Conservation (phyloP, 2,888 invertebrate species). For the Thumatha senex region DNA sequence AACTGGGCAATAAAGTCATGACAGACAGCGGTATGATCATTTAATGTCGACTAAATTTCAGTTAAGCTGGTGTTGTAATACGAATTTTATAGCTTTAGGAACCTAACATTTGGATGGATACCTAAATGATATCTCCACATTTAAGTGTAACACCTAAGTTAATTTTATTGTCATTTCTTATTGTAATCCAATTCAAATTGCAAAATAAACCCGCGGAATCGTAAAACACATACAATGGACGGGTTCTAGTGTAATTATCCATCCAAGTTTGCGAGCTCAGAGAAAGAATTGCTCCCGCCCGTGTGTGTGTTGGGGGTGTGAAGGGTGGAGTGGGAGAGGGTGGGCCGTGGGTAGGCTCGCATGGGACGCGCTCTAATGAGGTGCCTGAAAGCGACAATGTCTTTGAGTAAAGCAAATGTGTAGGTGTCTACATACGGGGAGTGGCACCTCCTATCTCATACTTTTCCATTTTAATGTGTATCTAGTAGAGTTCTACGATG, state of each 20-base stretch:
- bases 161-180: constrained; percentile 19
- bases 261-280: constrained; percentile 76
- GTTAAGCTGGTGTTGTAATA: constrained; percentile 11
- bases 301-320: constrained; percentile 48
- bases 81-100: constrained; percentile 13
- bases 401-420: constrained; percentile 82
- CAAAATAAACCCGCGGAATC: constrained; percentile 29
- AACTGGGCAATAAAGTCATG: constrained; percentile 29
- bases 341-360: constrained; percentile 72
- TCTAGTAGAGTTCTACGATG: constrained; percentile 48
- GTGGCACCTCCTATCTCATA: constrained; percentile 62
- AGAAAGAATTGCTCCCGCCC: constrained; percentile 76
- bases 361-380: constrained; percentile 83
- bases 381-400: constrained; percentile 84
- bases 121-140: too few relatives aligned
- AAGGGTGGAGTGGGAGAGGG: constrained; percentile 31
- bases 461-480: constrained; percentile 44
- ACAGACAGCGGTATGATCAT: constrained; percentile 22
- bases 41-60: constrained; percentile 26
- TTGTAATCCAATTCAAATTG: constrained; percentile 31
- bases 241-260: constrained; percentile 79
- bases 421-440: constrained; percentile 78
- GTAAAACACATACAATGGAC: constrained; percentile 57
- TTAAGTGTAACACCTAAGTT: too few relatives aligned
- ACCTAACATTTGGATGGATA: constrained; percentile 5